A percentile compares a stretch with the other conserved stretches of the same genome.
Conservation (phyloP, 2,797 vertebrate genomes). For the Cetoscarus ocellatus region DNA sequence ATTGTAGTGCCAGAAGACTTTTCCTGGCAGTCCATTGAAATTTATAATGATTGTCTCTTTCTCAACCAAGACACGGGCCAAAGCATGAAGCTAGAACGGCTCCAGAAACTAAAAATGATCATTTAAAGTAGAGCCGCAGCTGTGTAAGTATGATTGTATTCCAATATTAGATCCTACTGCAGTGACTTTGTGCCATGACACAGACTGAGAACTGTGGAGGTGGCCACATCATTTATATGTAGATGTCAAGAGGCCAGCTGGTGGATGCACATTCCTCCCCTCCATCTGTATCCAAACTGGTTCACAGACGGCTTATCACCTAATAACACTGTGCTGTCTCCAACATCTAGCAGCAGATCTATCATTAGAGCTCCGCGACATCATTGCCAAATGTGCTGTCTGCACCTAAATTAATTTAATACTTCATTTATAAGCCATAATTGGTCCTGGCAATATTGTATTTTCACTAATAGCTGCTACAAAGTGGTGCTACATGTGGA, state of each 20-base stretch:
- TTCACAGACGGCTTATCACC: conserved; percentile 33
- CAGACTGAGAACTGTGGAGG: conserved; percentile 23
- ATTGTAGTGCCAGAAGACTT: not conserved
- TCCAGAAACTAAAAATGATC: not conserved
- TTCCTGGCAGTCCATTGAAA: not conserved
- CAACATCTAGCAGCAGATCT: conserved; percentile 27
- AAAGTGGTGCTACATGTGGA: not conserved
- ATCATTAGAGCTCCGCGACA: conserved; percentile 14
- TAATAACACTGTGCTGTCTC: conserved; percentile 39
- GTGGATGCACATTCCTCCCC: conserved; percentile 9
- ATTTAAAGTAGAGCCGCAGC: conserved; percentile 7
- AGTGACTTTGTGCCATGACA: conserved; percentile 23
- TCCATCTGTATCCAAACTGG: conserved; percentile 25
- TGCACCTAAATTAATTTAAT: conserved; percentile 19
- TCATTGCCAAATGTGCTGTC: conserved; percentile 25
- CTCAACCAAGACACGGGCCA: not conserved
- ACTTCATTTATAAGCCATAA: conserved; percentile 24
- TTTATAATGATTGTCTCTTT: not conserved
- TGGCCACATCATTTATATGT: conserved; percentile 38
- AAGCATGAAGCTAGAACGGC: not conserved
- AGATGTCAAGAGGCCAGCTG: conserved; percentile 55
- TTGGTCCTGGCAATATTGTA: not conserved
- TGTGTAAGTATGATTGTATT: conserved; percentile 14
- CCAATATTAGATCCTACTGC: conserved; percentile 6
- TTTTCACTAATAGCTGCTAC: conserved; percentile 10